Evolutionary conservation across 2,888 invertebrate genomes (phyloP).

Genomic region (Polymixis lichenea): DNA sequence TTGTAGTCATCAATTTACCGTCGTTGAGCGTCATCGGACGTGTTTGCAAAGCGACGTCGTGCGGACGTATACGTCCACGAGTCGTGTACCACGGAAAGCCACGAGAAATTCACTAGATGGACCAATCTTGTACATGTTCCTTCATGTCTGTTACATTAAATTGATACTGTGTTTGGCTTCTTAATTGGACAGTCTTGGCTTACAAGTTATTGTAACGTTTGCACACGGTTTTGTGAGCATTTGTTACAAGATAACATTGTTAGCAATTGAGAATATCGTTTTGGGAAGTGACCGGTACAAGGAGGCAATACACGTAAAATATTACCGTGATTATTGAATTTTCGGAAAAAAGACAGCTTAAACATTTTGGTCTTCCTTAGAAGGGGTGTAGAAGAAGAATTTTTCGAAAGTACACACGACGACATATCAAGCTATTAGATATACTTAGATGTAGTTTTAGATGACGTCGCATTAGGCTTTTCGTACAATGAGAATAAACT

Average conservation of each 20-base stretch:
- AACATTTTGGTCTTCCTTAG: too few species aligned
- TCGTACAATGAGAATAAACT: too few species aligned
- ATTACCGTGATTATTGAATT: too few species aligned
- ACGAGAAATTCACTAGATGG: constrained; percentile 83
- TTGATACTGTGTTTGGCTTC: constrained; percentile 82
- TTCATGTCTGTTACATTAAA: constrained; percentile 85
- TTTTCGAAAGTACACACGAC: too few species aligned
- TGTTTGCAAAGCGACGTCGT: constrained; percentile 73
- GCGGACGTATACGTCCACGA: constrained; percentile 65
- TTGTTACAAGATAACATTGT: constrained; percentile 13
- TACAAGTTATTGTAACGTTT: constrained; percentile 60
- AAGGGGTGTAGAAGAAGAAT: not conserved
- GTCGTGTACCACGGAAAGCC: constrained; percentile 79
- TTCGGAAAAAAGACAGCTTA: too few species aligned
- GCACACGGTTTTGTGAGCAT: constrained; percentile 26
- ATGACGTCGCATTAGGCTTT: too few species aligned
- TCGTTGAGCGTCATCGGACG: constrained; percentile 76
- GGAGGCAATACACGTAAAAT: too few species aligned
- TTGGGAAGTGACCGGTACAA: not conserved
- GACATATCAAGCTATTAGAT: too few species aligned
- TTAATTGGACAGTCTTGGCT: constrained; percentile 79
- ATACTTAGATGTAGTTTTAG: too few species aligned
- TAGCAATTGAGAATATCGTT: constrained; percentile 22
- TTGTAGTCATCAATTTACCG: constrained; percentile 80
- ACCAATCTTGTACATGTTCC: constrained; percentile 73